Evolutionary conservation across 2,113 vertebrate species (phyloP), one percentile per base, ranked within the genome.

Genomic region (Acanthochromis polyacanthus): DNA sequence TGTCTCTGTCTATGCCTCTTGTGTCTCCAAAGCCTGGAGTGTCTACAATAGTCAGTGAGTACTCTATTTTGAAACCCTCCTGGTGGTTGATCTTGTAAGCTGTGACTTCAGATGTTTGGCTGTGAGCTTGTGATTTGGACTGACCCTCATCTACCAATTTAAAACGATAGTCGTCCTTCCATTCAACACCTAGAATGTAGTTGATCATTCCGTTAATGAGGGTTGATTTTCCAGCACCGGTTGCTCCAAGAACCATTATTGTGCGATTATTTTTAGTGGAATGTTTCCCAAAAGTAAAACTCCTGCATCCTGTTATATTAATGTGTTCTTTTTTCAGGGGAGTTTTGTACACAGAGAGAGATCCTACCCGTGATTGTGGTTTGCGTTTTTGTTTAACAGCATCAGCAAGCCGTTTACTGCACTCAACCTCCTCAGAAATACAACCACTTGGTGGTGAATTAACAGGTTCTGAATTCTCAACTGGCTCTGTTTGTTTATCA

Each of bases 21-120:
- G 87, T 88, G 9, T 91, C 87, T 19, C 88, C 92, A 72, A 94
- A 93, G 0, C 91, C 92, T n/a, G 91, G 93, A 0, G 91, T 93
- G 82, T 94, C 94, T 1, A 92, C 75, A 0, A 95, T 71, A 4
- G 90, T 94, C 22, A 94, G 10, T 0, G 91, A 91, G 72, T 50
- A 84, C 0, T 64, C n/a, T 1, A 91, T 62, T 5, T 52, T 14
- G 30, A 93, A 93, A 0, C 84, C 88, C 0, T 83, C 36, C 15
- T 63, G 68, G 52, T 86, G 36, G 62, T 91, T 28, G 51, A 95
- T 19, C 38, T 87, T 53, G 38, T 93, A 94, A 12, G 78, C 88
- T 0, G 82, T 91, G 71, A 94, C 82, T 9, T 83, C 75, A 10
- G 89, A 89, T 0, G 88, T 93, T 60, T 93, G 92, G 5, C 87